Evolutionary conservation across 92 coral and sea anemone genomes (phyloP).

Genomic region (Zoanthus gigantus): DNA sequence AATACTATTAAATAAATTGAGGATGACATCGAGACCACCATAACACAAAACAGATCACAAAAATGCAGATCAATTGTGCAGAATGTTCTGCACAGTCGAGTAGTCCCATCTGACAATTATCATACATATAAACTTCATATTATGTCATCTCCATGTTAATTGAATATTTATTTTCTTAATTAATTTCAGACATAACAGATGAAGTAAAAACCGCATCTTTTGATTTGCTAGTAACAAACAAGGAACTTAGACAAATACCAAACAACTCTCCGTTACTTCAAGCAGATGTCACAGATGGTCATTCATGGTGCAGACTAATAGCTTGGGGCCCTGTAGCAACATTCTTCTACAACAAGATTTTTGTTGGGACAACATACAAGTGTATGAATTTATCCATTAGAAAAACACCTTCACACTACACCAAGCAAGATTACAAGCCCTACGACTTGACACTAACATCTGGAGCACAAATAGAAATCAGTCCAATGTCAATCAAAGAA

Average conservation of each 20-base stretch:
- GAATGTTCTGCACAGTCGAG: conserved; percentile 43
- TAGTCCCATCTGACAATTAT: conserved; percentile 37
- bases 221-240: conserved; percentile 38
- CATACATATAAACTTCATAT: conserved; percentile 19
- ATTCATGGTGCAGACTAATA: conserved; percentile 38
- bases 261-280: conserved; percentile 44
- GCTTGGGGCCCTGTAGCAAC: conserved; percentile 52
- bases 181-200: conserved; percentile 45
- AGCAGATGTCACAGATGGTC: conserved; percentile 48
- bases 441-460: conserved; percentile 48
- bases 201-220: conserved; percentile 41
- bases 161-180: conserved; percentile 37
- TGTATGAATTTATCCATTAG: conserved; percentile 32
- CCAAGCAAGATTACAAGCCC: conserved; percentile 41
- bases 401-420: conserved; percentile 43
- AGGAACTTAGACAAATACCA: conserved; percentile 40
- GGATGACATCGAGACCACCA: conserved; percentile 42
- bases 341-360: conserved; percentile 37
- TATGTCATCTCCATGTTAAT: conserved; percentile 25
- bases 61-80: conserved; percentile 46
- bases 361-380: conserved; percentile 47
- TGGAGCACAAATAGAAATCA: conserved; percentile 47
- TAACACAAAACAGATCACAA: conserved; percentile 41
- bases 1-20: conserved; percentile 25
- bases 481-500: conserved; percentile 33